Base-by-base conservation (phyloP, 2,888 invertebrate genomes). In the Orchestes rusci region DNA sequence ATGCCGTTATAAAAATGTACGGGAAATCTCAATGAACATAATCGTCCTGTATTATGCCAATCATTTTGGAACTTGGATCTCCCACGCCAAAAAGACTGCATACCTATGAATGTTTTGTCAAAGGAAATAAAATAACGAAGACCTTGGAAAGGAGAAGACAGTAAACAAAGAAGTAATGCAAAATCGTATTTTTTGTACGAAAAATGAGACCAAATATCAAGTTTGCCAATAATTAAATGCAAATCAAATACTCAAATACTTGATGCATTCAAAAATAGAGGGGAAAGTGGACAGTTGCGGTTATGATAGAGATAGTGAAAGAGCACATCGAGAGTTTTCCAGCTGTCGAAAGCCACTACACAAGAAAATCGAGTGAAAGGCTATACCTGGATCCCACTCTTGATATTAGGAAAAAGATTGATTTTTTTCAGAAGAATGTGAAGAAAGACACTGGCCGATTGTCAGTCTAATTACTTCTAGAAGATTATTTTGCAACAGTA, bases 251-350 rank as follows among this genome's bases (percentile, higher is more conserved):
- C 19, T 7, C 40, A 35, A 1, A 40, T 45, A 8, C n/a, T 45
- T 4, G 35, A 40, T 30, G 36, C 40, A 29, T 41, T 31, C 41
- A 27, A 37, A 41, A 40, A 45, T 41, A 32, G 16, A 36, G 33
- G 45, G 30, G 41, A 36, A 23, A 36, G 10, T 32, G 41, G 31
- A 28, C 34, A 15, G 16, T 40, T 4, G 30, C 12, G 30, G 12
- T 10, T 10, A 30, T 10, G 30, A 39, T 16, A 27, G 12, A 17
- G n/a, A 32, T 32, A 28, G 42, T 41, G 2, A 41, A 46, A 37
- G 27, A 46, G 15, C 41, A 46, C 33, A 46, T 46, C 16, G 45
- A 45, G 16, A 41, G 37, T 28, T 46, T 46, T 37, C 46, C 46
- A 16, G 12, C 29, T 3, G 16, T 41, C 2, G 37, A 41, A 41